Conservation (phyloP, 2,113 vertebrate species). For the Oreamnos americanus region DNA sequence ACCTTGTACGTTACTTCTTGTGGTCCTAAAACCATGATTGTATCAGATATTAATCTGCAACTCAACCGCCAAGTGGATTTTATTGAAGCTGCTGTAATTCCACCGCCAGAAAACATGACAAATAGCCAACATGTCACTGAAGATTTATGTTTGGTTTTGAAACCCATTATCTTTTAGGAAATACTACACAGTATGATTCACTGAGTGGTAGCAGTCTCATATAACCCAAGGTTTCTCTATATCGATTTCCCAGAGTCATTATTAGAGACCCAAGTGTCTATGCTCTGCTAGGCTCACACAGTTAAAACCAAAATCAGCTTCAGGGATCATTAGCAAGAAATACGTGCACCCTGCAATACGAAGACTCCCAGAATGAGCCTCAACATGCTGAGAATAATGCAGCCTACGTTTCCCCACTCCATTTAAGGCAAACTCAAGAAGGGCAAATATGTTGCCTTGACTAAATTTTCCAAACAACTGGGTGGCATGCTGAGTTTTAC, state of each 20-base stretch:
- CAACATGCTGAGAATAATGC: not conserved
- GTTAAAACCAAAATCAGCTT: conserved; percentile 58
- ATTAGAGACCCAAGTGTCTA: conserved; percentile 34
- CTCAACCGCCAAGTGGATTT: conserved; percentile 52
- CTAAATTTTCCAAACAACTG: not conserved
- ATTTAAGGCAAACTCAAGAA: not conserved
- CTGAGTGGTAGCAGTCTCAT: conserved; percentile 49
- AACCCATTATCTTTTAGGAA: conserved; percentile 67
- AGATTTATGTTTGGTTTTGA: conserved; percentile 74
- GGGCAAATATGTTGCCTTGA: not conserved
- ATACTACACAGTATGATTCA: conserved; percentile 59
- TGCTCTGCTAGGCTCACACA: conserved; percentile 42
- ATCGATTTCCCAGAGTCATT: conserved; percentile 67
- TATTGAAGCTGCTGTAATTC: conserved; percentile 68
- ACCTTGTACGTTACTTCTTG: not conserved
- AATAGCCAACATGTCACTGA: conserved; percentile 51
- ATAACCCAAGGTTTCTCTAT: conserved; percentile 55
- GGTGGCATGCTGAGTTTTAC: not conserved
- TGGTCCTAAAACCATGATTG: conserved; percentile 55
- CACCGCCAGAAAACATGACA: conserved; percentile 62
- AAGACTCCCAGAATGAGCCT: not conserved
- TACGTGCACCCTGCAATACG: not conserved
- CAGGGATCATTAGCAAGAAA: conserved; percentile 57
- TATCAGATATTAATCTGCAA: conserved; percentile 69
- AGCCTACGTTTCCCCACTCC: not conserved